These are phyloP conservation scores for Drosophila seguyi DNA, from an alignment of 1,140 invertebrate genomes.

Conservation along the genomic window DNA sequence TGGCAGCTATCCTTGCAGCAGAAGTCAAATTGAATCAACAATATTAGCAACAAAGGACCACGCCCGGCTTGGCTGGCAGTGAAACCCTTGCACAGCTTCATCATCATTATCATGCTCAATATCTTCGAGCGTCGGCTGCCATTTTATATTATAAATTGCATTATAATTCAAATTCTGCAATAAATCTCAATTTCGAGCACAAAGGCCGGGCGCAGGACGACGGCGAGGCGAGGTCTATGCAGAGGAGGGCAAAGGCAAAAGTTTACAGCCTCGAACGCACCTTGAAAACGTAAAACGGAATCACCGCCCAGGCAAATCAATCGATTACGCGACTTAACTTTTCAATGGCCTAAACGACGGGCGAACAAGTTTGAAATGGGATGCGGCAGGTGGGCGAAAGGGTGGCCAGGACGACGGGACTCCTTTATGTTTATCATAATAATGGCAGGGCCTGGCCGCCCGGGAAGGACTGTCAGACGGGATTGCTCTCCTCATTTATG, in stretches of 20 bases:
- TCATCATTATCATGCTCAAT: slow-evolving; percentile 81
- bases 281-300: slow-evolving; percentile 67
- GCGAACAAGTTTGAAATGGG: slow-evolving; percentile 21
- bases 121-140: slow-evolving; percentile 63
- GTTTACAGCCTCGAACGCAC: slow-evolving; percentile 69
- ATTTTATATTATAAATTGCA: slow-evolving; percentile 84
- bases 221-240: not conserved
- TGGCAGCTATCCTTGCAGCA: slow-evolving; percentile 43
- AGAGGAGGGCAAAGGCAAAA: slow-evolving; percentile 29
- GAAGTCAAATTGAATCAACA: slow-evolving; percentile 82
- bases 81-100: slow-evolving; percentile 77
- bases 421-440: slow-evolving; percentile 78
- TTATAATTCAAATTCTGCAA: slow-evolving; percentile 85
- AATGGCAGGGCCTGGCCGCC: slow-evolving; percentile 41
- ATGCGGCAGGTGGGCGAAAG: slow-evolving; percentile 15
- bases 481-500: slow-evolving; percentile 45
- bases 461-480: slow-evolving; percentile 60
- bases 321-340: slow-evolving; percentile 85
- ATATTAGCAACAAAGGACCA: slow-evolving; percentile 75
- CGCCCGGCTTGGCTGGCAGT: slow-evolving; percentile 27
- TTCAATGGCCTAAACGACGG: slow-evolving; percentile 78
- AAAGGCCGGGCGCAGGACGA: slow-evolving; percentile 49
- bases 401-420: slow-evolving; percentile 15
- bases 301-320: slow-evolving; percentile 76
- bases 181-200: slow-evolving; percentile 84